A percentile compares a stretch with the other conserved stretches of the same genome.
Conservation (phyloP, 2,113 vertebrate species). For the Rhegmatorhina hoffmannsi region DNA sequence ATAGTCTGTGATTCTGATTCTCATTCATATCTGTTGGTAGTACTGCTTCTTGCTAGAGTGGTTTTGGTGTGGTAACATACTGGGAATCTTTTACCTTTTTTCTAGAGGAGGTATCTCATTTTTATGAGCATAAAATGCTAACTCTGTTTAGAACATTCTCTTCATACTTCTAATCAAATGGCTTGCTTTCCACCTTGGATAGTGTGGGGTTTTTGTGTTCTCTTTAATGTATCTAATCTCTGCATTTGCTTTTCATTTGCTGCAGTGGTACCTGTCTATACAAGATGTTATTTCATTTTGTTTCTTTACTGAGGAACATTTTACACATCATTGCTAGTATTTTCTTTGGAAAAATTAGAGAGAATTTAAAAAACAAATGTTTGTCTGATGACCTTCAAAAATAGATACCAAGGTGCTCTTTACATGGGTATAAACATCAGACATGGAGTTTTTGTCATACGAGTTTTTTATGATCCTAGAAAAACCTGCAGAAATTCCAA, state of each 20-base stretch:
- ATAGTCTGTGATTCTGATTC: no score
- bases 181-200: background rate
- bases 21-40: background rate
- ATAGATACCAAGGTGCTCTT: background rate
- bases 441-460: background rate
- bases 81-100: background rate
- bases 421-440: background rate
- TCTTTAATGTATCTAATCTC: background rate
- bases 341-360: background rate
- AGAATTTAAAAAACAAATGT: background rate
- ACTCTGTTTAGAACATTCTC: background rate
- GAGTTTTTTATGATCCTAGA: background rate
- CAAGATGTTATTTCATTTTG: background rate
- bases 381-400: background rate
- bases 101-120: background rate
- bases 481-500: background rate
- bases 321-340: background rate
- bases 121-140: background rate
- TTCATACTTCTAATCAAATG: background rate
- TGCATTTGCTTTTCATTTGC: slow-evolving; percentile 5
- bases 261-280: background rate
- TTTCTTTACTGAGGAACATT: background rate
- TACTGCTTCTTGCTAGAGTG: background rate
- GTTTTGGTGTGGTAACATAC: background rate
- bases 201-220: background rate